These are phyloP conservation scores for Dolomedes plantarius DNA, from an alignment of 2,888 invertebrate species.

Conservation along the genomic window DNA sequence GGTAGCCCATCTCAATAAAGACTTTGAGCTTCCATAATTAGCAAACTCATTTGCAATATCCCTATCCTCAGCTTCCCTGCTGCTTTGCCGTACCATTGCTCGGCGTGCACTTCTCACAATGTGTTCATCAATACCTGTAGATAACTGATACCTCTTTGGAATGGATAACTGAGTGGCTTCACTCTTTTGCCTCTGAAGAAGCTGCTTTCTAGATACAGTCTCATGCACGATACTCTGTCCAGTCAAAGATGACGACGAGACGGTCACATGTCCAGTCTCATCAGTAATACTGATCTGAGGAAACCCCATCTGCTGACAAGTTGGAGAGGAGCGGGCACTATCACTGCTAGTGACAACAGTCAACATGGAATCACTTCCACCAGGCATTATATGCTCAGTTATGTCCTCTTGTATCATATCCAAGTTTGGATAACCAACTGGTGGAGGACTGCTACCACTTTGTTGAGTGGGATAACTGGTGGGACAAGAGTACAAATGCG, in stretches of 20 bases:
- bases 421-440: conserved; percentile 76
- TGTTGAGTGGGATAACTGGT: conserved; percentile 73
- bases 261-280: conserved; percentile 83
- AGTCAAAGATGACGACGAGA: conserved; percentile 44
- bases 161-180: conserved; percentile 34
- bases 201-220: conserved; percentile 35
- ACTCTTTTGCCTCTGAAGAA: conserved; percentile 43
- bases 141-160: conserved; percentile 47
- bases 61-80: conserved; percentile 56
- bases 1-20: conserved; percentile 65
- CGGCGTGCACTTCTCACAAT: conserved; percentile 19
- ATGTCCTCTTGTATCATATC: conserved; percentile 77
- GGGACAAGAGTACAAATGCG: conserved; percentile 66
- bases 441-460: conserved; percentile 76
- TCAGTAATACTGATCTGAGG: conserved; percentile 96
- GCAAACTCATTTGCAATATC: conserved; percentile 63
- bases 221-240: conserved; percentile 41
- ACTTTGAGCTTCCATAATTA: conserved; percentile 50
- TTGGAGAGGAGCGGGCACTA: conserved; percentile 72
- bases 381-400: conserved; percentile 45
- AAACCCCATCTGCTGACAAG: conserved; percentile 73
- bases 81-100: conserved; percentile 55
- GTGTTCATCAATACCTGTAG: conserved; percentile 51
- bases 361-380: conserved; percentile 53
- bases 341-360: conserved; percentile 47